These are phyloP conservation scores for Diplogasteroides magnus DNA, from an alignment of 1,140 invertebrate species.

Conservation along the genomic window DNA sequence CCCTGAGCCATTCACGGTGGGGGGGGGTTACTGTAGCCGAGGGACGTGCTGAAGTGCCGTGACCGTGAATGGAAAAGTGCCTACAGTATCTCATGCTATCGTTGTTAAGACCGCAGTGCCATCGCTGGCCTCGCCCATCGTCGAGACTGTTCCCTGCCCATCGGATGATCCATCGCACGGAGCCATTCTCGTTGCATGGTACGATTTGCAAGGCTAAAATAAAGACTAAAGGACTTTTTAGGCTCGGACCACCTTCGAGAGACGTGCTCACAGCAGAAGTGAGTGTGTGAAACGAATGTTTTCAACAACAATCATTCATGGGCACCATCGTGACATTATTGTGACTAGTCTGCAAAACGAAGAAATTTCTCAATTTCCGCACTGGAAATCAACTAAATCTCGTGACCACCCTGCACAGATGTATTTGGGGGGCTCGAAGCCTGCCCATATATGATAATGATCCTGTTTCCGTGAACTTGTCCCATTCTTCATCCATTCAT, in stretches of 20 bases:
- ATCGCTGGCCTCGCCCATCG: slow-evolving; percentile 62
- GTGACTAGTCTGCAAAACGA: too few relatives aligned
- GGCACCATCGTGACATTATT: too few relatives aligned
- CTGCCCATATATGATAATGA: slow-evolving; percentile 4
- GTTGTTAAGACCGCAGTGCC: slow-evolving; percentile 58
- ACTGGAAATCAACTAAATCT: too few relatives aligned
- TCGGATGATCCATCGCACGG: slow-evolving; percentile 80
- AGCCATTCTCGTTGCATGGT: slow-evolving; percentile 72
- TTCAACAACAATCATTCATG: too few relatives aligned
- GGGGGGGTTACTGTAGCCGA: background rate
- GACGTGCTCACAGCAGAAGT: background rate
- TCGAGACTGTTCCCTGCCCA: slow-evolving; percentile 66
- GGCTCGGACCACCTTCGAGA: background rate
- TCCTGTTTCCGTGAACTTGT: background rate
- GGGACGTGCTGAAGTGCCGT: background rate
- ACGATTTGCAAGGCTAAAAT: background rate
- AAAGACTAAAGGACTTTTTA: background rate
- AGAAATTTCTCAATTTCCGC: too few relatives aligned
- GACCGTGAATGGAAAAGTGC: background rate
- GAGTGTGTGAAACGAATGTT: too few relatives aligned
- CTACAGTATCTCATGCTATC: background rate
- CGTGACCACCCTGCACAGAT: too few relatives aligned
- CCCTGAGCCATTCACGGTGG: slow-evolving; percentile 33
- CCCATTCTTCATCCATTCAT: slow-evolving; percentile 62
- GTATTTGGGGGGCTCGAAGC: background rate